Conservation (phyloP, 2,113 vertebrate species). For the Thermophis baileyi region DNA sequence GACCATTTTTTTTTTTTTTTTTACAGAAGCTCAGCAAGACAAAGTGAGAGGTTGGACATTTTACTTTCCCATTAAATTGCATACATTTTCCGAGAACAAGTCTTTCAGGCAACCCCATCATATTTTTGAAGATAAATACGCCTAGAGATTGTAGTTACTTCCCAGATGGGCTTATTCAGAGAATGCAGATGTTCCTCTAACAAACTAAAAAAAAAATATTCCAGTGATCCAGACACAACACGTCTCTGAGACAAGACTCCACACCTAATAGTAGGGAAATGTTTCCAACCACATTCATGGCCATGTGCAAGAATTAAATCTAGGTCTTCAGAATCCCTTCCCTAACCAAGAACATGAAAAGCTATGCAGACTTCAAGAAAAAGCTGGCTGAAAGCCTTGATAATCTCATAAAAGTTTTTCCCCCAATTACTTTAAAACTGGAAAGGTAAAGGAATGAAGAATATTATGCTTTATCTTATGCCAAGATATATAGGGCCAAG, state of each 20-base stretch:
- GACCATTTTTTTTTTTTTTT: neutral
- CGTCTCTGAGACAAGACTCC: neutral
- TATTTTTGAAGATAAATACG: neutral
- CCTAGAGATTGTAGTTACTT: neutral
- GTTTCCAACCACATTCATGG: neutral
- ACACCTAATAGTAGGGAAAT: neutral
- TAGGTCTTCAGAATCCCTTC: neutral
- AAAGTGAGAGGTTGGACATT: neutral
- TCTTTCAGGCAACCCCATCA: neutral
- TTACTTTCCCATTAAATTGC: neutral
- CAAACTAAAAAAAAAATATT: neutral
- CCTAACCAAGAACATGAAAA: neutral
- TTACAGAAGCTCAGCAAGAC: neutral
- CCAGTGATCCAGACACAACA: neutral
- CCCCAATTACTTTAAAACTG: constrained; percentile 22
- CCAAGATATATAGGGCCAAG: neutral
- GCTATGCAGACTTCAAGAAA: neutral
- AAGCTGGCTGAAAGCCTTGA: constrained; percentile 17
- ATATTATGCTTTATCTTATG: constrained; percentile 5
- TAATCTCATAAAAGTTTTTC: neutral
- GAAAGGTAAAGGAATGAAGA: constrained; percentile 7
- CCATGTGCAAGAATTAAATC: neutral
- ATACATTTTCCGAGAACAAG: neutral
- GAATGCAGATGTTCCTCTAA: neutral
- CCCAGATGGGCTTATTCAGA: neutral